Evolutionary conservation across 2,113 vertebrate genomes (phyloP).

Genomic region (Mus spicilegus): DNA sequence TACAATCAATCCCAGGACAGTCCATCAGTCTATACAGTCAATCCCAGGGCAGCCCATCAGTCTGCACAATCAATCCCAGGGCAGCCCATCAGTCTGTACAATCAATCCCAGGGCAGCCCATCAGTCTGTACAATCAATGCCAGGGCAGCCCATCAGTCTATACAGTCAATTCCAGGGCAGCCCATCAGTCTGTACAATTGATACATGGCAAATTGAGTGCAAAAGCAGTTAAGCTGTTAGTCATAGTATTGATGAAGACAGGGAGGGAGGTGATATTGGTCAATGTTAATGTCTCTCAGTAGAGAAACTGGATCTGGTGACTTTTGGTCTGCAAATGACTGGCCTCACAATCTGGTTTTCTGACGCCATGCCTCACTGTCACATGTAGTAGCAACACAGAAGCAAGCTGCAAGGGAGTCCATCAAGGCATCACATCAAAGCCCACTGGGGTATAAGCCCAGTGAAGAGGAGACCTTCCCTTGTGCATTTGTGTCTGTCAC

Average conservation of each 20-base stretch:
- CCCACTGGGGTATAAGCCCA: background rate
- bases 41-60: too few species aligned
- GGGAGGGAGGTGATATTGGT: background rate
- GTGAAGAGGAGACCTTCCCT: background rate
- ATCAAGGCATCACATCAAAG: too few species aligned
- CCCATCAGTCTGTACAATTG: background rate
- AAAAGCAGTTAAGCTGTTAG: background rate
- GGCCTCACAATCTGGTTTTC: background rate
- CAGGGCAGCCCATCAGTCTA: background rate
- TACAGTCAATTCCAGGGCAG: background rate
- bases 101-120: too few species aligned
- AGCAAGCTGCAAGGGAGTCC: background rate
- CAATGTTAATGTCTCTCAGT: background rate
- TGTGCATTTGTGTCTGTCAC: background rate
- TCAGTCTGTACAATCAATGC: too few species aligned
- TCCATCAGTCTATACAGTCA: too few species aligned
- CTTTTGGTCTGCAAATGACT: background rate
- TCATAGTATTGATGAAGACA: background rate
- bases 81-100: too few species aligned
- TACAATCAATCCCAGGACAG: background rate
- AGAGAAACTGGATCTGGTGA: background rate
- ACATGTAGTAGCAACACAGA: background rate
- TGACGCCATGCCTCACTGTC: background rate
- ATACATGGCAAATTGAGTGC: background rate
- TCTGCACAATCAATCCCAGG: too few species aligned